Percentiles rank a stretch among this genome's conserved stretches.
phyloP scores from a whole-genome alignment of 2,113 vertebrate genomes.

The Carollia perspicillata region DNA sequence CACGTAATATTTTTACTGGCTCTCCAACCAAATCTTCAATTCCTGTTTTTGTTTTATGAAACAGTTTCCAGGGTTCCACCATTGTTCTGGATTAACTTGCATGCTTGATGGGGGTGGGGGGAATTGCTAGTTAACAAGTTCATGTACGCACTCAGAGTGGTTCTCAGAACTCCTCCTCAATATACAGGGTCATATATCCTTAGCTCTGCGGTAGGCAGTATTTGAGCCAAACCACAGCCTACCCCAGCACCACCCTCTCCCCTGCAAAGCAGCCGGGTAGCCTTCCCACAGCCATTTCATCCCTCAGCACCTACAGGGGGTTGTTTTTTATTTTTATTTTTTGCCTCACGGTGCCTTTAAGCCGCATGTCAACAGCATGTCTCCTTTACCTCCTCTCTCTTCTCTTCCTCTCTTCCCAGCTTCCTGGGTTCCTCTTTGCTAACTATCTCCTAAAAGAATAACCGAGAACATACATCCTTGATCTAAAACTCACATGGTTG shows the following conservation, averaged over 20 bases:
- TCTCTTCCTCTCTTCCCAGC: neutral
- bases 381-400: no score
- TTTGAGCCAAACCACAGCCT: neutral
- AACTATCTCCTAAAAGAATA: neutral
- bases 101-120: neutral
- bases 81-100: neutral
- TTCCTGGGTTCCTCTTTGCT: neutral
- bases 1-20: neutral
- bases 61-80: neutral
- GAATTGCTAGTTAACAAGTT: neutral
- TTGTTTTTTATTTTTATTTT: neutral
- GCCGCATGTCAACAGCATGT: neutral
- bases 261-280: neutral
- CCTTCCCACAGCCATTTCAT: neutral
- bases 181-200: neutral
- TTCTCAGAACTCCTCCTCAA: neutral
- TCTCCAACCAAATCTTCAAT: neutral
- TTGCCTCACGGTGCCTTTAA: neutral
- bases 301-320: no score
- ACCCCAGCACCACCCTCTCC: neutral
- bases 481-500: neutral
- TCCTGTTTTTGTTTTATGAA: neutral
- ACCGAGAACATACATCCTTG: neutral
- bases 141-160: neutral
- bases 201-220: neutral